Evolutionary conservation across 2,113 vertebrate genomes (phyloP), one percentile per base, ranked within the genome.

Genomic region (Amblyornis subalaris): DNA sequence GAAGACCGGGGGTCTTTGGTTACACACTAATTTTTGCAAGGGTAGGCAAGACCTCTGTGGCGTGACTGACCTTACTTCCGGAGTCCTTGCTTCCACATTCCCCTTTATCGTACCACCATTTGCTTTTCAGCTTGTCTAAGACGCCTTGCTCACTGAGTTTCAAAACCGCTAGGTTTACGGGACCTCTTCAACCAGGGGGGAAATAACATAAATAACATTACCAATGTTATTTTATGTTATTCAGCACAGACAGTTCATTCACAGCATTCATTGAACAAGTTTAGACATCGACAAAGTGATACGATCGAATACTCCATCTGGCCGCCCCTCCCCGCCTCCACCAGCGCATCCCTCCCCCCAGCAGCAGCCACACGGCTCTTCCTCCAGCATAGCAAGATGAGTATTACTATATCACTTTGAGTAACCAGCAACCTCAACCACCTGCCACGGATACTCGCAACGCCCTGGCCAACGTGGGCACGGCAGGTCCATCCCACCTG

Each of bases 171-270:
- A 99, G 99, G 98, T 99, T 99, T 99, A 99, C 99, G 98, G 99
- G 98, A 98, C 98, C 99, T 99, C 99, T 99, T 99, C 99, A 98
- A 98, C 98, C 98, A 98, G 98, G 98, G 98, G 98, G 98, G 98
- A 99, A 99, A 99, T 99, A 99, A 99, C 99, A 99, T 99, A 99
- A 99, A 99, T 99, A 99, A 99, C 99, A 99, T 99, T 98, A 98
- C 98, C 97, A 98, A 99, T 99, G 99, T 99, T 99, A 99, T 99
- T 98, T 99, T 99, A 99, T 99, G 99, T 99, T 99, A 99, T 99
- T 99, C 98, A 98, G 97, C 98, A 98, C 98, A 98, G 97, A 98
- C 97, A 98, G 97, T 98, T 98, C 98, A 98, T 98, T 98, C 98
- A 98, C 97, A 98, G 98, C 98, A 98, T 98, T 98, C 98, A 98